Evolutionary conservation across 2,797 vertebrate species (phyloP), one percentile per base, ranked within the genome.

Genomic region (Corythornis leucogaster): DNA sequence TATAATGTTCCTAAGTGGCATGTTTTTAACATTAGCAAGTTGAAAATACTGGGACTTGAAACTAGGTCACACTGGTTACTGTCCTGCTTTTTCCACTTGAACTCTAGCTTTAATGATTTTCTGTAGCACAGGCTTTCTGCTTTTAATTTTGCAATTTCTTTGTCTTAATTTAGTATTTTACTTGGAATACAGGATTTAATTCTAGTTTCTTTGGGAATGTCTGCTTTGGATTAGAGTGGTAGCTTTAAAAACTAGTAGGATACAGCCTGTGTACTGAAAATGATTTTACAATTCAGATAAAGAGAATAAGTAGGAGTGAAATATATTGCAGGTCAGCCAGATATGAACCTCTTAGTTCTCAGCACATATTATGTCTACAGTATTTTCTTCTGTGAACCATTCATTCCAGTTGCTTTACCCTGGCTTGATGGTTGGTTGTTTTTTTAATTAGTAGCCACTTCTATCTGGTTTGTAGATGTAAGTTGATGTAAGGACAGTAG

Each of bases 41-140:
- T 68, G 38, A 12, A 87, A 81, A 66, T 80, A 77, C 15, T 74
- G 67, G 54, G 43, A 57, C 21, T 43, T 77, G 38, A 80, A 96
- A 94, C 88, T 81, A 69, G 85, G 87, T 92, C 59, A 13, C 20
- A 67, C 21, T 81, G 17, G 25, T 86, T 80, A 58, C 64, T 85
- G 78, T 40, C 85, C 75, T 92, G 82, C 67, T 93, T 95, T 96
- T 93, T 94, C 84, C 85, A 86, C 83, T 92, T 71, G 68, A 90
- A 24, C 30, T 87, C 64, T 46, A 86, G 12, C 18, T 55, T 58
- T 70, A 90, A 87, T 88, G 66, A 74, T 81, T 84, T 91, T 79
- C 51, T 74, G 6, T 81, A 38, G 17, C 58, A 81, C n/a, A 74
- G 38, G 20, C 59, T 63, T 26, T 55, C 38, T 59, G 9, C 8